phyloP scores from a whole-genome alignment of 2,888 invertebrate genomes.

The Yponomeuta evonymella region DNA sequence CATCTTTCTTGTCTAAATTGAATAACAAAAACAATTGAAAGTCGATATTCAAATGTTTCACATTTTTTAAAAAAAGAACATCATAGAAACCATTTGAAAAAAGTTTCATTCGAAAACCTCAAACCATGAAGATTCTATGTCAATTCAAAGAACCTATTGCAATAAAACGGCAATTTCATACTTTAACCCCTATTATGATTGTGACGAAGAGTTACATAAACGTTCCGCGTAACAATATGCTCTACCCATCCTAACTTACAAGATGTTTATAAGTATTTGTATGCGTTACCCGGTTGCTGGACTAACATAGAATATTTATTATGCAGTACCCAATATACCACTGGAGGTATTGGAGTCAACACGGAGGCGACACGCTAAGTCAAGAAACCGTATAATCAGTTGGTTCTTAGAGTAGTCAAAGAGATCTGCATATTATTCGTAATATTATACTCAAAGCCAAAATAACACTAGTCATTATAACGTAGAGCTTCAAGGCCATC shows the following conservation, averaged over 20 bases:
- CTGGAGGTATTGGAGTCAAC: constrained; percentile 76
- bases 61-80: too few species aligned
- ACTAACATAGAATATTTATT: constrained; percentile 73
- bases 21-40: too few species aligned
- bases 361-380: constrained; percentile 72
- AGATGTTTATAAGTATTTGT: neutral
- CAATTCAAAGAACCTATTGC: too few species aligned
- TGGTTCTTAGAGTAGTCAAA: constrained; percentile 66
- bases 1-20: too few species aligned
- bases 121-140: too few species aligned
- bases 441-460: constrained; percentile 46
- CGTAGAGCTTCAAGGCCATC: constrained; percentile 43
- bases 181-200: too few species aligned
- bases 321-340: constrained; percentile 76
- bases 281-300: constrained; percentile 28
- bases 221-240: neutral
- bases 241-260: neutral
- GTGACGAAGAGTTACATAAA: neutral
- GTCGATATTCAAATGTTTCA: too few species aligned
- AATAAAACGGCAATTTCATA: too few species aligned
- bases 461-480: constrained; percentile 56
- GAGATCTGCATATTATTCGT: constrained; percentile 25
- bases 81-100: too few species aligned
- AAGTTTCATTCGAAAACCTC: too few species aligned
- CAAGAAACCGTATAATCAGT: constrained; percentile 76